Conservation (phyloP, 2,113 vertebrate genomes). For the Shinisaurus crocodilurus region DNA sequence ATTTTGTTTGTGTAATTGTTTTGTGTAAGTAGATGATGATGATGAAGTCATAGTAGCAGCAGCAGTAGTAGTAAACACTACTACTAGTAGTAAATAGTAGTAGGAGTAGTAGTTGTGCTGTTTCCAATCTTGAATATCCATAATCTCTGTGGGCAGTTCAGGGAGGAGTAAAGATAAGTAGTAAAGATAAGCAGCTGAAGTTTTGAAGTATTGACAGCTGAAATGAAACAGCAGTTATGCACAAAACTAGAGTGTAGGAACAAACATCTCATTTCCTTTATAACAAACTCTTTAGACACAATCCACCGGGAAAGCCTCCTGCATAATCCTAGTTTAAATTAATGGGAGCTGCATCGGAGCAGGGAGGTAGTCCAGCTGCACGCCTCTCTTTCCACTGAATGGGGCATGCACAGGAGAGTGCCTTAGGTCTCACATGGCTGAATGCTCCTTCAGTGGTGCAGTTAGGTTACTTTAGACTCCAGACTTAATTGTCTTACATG, state of each 20-base stretch:
- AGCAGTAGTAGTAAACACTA: too few species aligned
- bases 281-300: not conserved
- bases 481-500: not conserved
- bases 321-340: not conserved
- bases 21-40: too few species aligned
- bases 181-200: slow-evolving; percentile 40
- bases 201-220: slow-evolving; percentile 31
- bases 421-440: not conserved
- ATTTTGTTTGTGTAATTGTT: too few species aligned
- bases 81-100: slow-evolving; percentile 14
- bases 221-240: not conserved
- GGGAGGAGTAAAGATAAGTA: too few species aligned
- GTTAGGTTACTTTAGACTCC: not conserved
- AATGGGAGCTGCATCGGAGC: not conserved
- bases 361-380: not conserved
- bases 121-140: slow-evolving; percentile 39
- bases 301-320: not conserved
- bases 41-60: too few species aligned
- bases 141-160: slow-evolving; percentile 15
- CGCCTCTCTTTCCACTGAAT: not conserved
- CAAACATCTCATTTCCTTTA: not conserved
- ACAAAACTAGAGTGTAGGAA: not conserved
- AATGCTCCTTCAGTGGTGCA: not conserved
- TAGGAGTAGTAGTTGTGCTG: slow-evolving; percentile 5
- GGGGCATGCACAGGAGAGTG: not conserved